Conservation (phyloP, 2,797 vertebrate species). For the Loris lydekkerianus region DNA sequence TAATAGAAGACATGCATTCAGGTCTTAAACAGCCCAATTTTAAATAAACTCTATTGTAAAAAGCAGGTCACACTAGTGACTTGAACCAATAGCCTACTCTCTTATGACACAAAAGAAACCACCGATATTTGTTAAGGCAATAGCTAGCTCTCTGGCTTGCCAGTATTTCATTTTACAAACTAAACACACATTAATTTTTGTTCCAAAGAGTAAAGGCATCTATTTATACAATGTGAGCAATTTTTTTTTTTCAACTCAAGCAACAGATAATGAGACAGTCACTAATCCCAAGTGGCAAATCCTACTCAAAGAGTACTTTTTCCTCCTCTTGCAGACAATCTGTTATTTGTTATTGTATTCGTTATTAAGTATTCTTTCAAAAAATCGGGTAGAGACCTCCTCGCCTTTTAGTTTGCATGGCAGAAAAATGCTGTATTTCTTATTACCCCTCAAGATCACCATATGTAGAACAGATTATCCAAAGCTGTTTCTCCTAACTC, state of each 20-base stretch:
- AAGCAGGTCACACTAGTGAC: conserved; percentile 43
- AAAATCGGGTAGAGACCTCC: conserved; percentile 45
- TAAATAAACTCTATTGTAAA: conserved; percentile 55
- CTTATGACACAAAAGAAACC: conserved; percentile 17
- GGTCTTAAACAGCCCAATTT: conserved; percentile 25
- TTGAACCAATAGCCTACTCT: not conserved
- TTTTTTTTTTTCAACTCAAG: conserved; percentile 72
- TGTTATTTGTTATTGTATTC: conserved; percentile 74
- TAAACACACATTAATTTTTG: conserved; percentile 72
- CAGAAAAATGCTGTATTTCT: conserved; percentile 48
- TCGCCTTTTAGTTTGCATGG: conserved; percentile 62
- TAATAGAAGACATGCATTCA: conserved; percentile 13
- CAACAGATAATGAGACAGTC: conserved; percentile 75
- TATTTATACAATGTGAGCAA: conserved; percentile 70
- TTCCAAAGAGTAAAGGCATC: conserved; percentile 71
- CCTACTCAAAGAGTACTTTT: conserved; percentile 67
- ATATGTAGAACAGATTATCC: conserved; percentile 62
- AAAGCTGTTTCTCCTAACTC: conserved; percentile 53
- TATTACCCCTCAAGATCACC: not conserved
- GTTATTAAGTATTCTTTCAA: conserved; percentile 67
- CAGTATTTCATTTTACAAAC: conserved; percentile 73
- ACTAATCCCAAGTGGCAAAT: conserved; percentile 75
- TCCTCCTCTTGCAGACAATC: conserved; percentile 69
- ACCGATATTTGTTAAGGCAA: conserved; percentile 67
- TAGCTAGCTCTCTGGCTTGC: conserved; percentile 42